Conservation (phyloP, 2,797 vertebrate species). For the Tapirus indicus region DNA sequence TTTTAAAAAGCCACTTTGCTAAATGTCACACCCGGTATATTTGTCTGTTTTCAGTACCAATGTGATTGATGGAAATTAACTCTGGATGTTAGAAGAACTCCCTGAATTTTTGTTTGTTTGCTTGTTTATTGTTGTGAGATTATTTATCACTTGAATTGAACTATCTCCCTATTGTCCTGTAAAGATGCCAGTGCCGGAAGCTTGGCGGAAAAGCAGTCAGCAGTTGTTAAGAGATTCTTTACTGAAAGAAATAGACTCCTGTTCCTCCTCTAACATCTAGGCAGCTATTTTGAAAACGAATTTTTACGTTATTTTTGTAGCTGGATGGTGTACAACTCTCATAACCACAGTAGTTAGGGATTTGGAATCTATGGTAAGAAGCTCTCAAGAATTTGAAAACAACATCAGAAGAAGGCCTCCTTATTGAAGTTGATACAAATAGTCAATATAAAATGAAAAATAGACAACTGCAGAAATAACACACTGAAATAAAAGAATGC, state of each 20-base stretch:
- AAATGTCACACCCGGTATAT: not conserved
- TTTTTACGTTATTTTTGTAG: conserved; percentile 56
- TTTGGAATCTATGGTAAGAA: conserved; percentile 46
- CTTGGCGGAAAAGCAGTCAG: not conserved
- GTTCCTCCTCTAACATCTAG: not conserved
- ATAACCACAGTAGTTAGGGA: not conserved
- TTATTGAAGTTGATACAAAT: not conserved
- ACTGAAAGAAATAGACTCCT: conserved; percentile 6
- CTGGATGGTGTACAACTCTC: not conserved
- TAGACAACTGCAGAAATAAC: not conserved
- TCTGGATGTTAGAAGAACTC: not conserved
- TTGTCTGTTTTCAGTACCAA: conserved; percentile 51
- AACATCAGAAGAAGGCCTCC: not conserved
- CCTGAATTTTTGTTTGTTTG: not conserved
- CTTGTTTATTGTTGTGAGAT: not conserved
- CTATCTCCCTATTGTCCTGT: not conserved
- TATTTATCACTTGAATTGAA: not conserved
- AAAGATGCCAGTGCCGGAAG: not conserved
- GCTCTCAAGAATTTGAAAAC: conserved; percentile 13
- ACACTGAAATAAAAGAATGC: not conserved
- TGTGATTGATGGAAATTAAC: not conserved
- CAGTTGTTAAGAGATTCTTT: not conserved
- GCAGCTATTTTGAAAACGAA: conserved; percentile 54
- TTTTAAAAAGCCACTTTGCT: conserved; percentile 54
- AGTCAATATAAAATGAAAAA: not conserved